Evolutionary conservation across 2,888 invertebrate species (phyloP).

Genomic region (Drosophila buzzatii): DNA sequence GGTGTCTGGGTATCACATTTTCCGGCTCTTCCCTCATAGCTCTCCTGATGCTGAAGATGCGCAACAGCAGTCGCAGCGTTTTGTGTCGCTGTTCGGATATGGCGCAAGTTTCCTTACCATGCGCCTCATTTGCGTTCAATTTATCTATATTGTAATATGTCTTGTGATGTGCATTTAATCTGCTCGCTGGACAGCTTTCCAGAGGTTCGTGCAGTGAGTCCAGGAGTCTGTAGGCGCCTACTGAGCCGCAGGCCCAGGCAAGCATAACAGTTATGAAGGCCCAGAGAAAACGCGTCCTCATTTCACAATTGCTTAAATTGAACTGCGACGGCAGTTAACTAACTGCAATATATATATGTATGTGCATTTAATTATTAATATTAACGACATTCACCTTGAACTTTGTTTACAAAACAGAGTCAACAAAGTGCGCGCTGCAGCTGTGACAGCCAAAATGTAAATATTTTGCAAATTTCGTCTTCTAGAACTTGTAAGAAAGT

Average conservation of each 20-base stretch:
- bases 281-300: conserved; percentile 29
- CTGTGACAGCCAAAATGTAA: conserved; percentile 23
- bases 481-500: neutral
- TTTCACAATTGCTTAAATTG: conserved; percentile 11
- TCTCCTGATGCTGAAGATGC: conserved; percentile 41
- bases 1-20: neutral
- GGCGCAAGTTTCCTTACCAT: neutral
- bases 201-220: conserved; percentile 2
- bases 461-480: conserved; percentile 9
- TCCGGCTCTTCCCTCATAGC: neutral
- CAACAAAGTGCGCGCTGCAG: conserved; percentile 20
- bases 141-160: conserved; percentile 17
- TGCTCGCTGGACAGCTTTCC: conserved; percentile 8
- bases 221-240: neutral
- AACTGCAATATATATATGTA: neutral
- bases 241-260: conserved; percentile 4
- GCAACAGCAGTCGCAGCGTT: conserved; percentile 30
- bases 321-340: conserved; percentile 16
- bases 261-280: conserved; percentile 5
- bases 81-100: neutral
- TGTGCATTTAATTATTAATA: conserved; percentile 13
- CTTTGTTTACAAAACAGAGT: conserved; percentile 1
- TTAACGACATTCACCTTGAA: conserved; percentile 27
- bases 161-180: conserved; percentile 13
- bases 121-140: neutral